These are phyloP conservation scores for Trichonephila clavata DNA, from an alignment of 1,140 invertebrate genomes.

Conservation along the genomic window DNA sequence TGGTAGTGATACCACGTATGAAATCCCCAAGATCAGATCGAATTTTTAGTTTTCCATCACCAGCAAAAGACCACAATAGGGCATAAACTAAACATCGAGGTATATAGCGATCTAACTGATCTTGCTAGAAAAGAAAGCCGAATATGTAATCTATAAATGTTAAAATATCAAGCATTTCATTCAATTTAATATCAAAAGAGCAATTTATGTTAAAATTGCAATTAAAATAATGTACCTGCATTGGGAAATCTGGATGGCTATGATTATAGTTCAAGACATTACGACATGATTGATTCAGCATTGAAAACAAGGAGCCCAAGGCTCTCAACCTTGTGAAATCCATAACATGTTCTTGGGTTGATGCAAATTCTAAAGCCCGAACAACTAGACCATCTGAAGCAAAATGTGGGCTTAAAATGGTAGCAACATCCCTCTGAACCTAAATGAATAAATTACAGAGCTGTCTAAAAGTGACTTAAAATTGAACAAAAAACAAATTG, in stretches of 20 bases:
- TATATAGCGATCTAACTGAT: slow-evolving; percentile 96
- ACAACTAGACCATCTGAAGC: slow-evolving; percentile 95
- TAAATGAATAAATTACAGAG: slow-evolving; percentile 79
- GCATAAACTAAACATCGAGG: slow-evolving; percentile 96
- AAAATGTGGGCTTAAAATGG: slow-evolving; percentile 92
- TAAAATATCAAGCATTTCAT: too few species aligned
- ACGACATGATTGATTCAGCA: slow-evolving; percentile 93
- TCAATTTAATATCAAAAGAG: too few species aligned
- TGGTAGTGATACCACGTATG: slow-evolving; percentile 94
- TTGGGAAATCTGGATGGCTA: slow-evolving; percentile 95
- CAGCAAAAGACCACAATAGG: slow-evolving; percentile 98
- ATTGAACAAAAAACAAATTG: too few species aligned
- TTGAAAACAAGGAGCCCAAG: slow-evolving; percentile 96
- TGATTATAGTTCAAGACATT: slow-evolving; percentile 97
- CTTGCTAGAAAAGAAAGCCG: slow-evolving; percentile 83
- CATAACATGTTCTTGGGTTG: slow-evolving; percentile 98
- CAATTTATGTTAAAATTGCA: too few species aligned
- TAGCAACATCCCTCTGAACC: slow-evolving; percentile 94
- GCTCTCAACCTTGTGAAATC: slow-evolving; percentile 97
- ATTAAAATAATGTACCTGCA: slow-evolving; percentile 82
- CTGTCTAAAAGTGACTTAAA: too few species aligned
- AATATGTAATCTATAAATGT: too few species aligned
- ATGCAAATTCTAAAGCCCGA: slow-evolving; percentile 93
- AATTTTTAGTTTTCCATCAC: slow-evolving; percentile 98
- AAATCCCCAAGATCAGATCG: slow-evolving; percentile 96